Conservation (phyloP, 2,888 invertebrate species). For the Caenorhabditis sp. region DNA sequence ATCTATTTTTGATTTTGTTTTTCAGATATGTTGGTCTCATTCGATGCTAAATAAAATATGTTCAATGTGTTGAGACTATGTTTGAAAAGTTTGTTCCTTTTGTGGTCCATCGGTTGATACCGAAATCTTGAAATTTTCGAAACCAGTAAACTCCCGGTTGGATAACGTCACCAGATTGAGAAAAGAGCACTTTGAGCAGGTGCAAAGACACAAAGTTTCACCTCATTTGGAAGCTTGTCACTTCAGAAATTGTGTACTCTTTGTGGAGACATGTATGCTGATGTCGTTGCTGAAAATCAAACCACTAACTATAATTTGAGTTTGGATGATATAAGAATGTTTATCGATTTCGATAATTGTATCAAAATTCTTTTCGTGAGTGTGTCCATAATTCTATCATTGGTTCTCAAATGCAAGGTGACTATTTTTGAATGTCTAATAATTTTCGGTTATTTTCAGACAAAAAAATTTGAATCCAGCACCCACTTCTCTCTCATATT, state of each 20-base stretch:
- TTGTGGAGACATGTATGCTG: not conserved
- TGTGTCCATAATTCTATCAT: not conserved
- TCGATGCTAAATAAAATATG: too few relatives aligned
- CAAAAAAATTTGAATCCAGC: constrained; percentile 18
- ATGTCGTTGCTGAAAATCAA: not conserved
- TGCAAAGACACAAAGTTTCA: too few relatives aligned
- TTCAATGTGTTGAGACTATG: too few relatives aligned
- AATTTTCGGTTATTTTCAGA: not conserved
- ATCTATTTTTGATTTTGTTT: too few relatives aligned
- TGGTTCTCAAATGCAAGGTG: constrained; percentile 27
- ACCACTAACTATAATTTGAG: not conserved
- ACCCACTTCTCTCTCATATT: constrained; percentile 23
- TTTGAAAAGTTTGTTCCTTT: too few relatives aligned
- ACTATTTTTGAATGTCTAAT: not conserved
- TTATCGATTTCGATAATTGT: not conserved
- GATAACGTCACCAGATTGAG: too few relatives aligned
- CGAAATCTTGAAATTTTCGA: too few relatives aligned
- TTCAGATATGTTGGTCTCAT: too few relatives aligned
- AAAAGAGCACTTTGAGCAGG: not conserved
- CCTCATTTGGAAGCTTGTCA: too few relatives aligned
- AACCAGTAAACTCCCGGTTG: too few relatives aligned
- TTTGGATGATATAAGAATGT: not conserved
- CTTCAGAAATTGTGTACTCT: not conserved
- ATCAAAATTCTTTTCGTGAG: not conserved
- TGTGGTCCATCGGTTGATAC: too few relatives aligned